A percentile compares a stretch with the other conserved stretches of the same genome.
Conservation (phyloP, 2,888 invertebrate genomes). For the Brachynemurus nebulosus region DNA sequence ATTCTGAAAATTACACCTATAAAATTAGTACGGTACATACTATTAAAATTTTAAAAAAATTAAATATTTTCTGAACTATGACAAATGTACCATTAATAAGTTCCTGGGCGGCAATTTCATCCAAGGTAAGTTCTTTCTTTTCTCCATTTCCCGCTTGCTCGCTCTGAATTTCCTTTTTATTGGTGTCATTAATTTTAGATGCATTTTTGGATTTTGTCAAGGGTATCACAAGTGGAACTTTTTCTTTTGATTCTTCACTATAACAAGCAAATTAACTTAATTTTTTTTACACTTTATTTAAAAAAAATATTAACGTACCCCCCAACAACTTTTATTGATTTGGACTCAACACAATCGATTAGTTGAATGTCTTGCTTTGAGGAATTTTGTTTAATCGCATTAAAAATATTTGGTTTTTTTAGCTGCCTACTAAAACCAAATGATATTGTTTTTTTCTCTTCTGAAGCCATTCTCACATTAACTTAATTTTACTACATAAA, state of each 20-base stretch:
- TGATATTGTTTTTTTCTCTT: neutral
- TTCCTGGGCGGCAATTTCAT: constrained; percentile 62
- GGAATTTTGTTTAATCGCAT: neutral
- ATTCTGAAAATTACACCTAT: constrained; percentile 5
- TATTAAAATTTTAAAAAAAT: too few relatives aligned
- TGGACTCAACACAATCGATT: constrained; percentile 64
- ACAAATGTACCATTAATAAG: constrained; percentile 50
- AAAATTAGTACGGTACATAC: neutral
- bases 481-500: too few relatives aligned
- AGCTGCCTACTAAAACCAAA: neutral
- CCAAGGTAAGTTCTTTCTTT: constrained; percentile 31
- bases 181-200: neutral
- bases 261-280: constrained; percentile 19
- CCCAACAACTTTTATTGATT: constrained; percentile 62
- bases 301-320: constrained; percentile 36
- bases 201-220: constrained; percentile 27
- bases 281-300: constrained; percentile 5
- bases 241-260: constrained; percentile 40
- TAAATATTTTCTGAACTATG: too few relatives aligned
- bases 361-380: constrained; percentile 40
- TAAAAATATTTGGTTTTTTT: neutral
- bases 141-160: constrained; percentile 23
- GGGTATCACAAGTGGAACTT: constrained; percentile 49
- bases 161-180: too few relatives aligned
- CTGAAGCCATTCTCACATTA: neutral